Conservation (phyloP, 2,888 invertebrate species). For the Nemapogon koenigi region DNA sequence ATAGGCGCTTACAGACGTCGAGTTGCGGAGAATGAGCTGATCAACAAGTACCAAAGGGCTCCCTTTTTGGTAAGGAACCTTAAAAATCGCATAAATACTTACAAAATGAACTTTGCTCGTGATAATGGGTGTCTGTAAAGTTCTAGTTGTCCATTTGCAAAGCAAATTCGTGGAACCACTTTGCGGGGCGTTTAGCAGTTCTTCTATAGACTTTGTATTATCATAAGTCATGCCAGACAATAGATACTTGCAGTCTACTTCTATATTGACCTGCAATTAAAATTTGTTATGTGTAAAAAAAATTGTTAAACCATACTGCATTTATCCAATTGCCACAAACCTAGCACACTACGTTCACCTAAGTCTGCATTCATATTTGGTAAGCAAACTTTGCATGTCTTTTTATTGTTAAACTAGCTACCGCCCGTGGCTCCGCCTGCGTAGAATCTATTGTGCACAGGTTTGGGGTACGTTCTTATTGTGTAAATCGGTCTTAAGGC, state of each 20-base stretch:
- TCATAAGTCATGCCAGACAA: constrained; percentile 43
- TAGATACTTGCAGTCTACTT: constrained; percentile 41
- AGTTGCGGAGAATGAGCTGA: too few relatives aligned
- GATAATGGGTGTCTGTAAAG: constrained; percentile 44
- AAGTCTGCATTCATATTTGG: too few relatives aligned
- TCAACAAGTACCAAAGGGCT: too few relatives aligned
- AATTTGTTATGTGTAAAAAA: not conserved
- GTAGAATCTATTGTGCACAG: too few relatives aligned
- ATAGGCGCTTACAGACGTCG: too few relatives aligned
- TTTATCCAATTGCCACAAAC: not conserved
- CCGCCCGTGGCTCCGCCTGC: too few relatives aligned
- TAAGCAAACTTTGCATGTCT: too few relatives aligned
- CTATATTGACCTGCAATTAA: constrained; percentile 5
- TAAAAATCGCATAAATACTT: constrained; percentile 22
- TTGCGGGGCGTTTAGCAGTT: constrained; percentile 47
- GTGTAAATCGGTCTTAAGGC: too few relatives aligned
- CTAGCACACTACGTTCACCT: too few relatives aligned
- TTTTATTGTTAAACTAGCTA: too few relatives aligned
- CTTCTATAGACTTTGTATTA: constrained; percentile 33
- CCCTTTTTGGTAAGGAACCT: not conserved
- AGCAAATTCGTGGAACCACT: constrained; percentile 41
- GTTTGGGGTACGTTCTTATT: too few relatives aligned
- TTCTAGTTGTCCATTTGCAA: constrained; percentile 44
- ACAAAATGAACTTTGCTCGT: constrained; percentile 52
- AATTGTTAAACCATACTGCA: not conserved